These are phyloP conservation scores for Hozukius guyotensis DNA, from an alignment of 2,797 vertebrate genomes.

Conservation along the genomic window DNA sequence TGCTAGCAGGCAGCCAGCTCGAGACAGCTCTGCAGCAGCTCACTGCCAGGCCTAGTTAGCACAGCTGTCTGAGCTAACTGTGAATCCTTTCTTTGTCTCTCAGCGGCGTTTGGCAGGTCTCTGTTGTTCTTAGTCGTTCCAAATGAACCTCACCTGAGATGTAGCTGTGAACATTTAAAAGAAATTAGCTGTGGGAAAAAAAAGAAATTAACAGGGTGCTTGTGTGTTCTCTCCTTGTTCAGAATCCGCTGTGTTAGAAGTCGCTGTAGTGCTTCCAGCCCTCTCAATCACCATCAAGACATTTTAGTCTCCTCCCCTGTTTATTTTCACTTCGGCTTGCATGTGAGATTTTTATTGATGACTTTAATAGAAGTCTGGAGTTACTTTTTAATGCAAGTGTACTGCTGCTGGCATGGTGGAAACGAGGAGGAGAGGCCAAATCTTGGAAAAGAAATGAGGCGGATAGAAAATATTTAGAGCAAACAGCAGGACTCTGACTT, in stretches of 20 bases:
- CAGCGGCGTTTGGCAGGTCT: slow-evolving; percentile 37
- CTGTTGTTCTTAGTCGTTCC: slow-evolving; percentile 47
- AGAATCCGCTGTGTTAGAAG: slow-evolving; percentile 14
- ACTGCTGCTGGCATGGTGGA: slow-evolving; percentile 42
- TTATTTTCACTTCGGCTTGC: slow-evolving; percentile 67
- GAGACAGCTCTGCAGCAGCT: slow-evolving; percentile 48
- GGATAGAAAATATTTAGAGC: slow-evolving; percentile 49
- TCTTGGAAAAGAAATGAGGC: slow-evolving; percentile 51
- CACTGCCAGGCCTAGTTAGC: slow-evolving; percentile 59
- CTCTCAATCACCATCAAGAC: slow-evolving; percentile 54
- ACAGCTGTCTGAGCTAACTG: slow-evolving; percentile 55
- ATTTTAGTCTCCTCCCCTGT: slow-evolving; percentile 52
- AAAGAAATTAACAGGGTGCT: slow-evolving; percentile 16
- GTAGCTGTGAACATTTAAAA: slow-evolving; percentile 23
- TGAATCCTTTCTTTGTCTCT: slow-evolving; percentile 74
- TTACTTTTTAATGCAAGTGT: slow-evolving; percentile 39
- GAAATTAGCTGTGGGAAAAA: slow-evolving; percentile 27
- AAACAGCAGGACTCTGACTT: slow-evolving; percentile 33
- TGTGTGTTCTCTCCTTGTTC: slow-evolving; percentile 30
- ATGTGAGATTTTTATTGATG: slow-evolving; percentile 74
- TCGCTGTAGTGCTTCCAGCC: slow-evolving; percentile 29
- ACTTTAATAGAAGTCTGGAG: slow-evolving; percentile 61
- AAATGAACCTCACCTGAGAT: slow-evolving; percentile 61
- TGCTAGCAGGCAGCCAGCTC: slow-evolving; percentile 34
- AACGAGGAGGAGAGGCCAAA: slow-evolving; percentile 42